phyloP scores from a whole-genome alignment of 2,113 vertebrate genomes.

The Morone saxatilis region DNA sequence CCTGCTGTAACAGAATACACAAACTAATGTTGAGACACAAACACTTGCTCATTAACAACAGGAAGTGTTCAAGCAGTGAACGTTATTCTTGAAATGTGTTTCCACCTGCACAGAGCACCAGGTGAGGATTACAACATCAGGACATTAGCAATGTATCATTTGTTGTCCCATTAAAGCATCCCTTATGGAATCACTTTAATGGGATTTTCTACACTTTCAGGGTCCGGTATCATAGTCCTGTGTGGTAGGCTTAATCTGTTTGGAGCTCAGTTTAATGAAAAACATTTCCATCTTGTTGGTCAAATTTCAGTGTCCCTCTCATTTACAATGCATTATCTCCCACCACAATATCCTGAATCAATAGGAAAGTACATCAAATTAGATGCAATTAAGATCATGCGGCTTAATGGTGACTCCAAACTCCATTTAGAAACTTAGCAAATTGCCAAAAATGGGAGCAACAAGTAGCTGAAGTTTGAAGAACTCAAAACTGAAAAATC shows the following conservation, averaged over 20 bases:
- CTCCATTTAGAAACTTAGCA: background rate
- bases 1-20: background rate
- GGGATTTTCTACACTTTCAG: background rate
- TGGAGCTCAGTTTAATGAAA: background rate
- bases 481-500: background rate
- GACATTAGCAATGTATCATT: slow-evolving; percentile 26
- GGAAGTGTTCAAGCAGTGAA: background rate
- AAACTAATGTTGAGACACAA: background rate
- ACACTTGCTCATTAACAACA: background rate
- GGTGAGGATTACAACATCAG: slow-evolving; percentile 20
- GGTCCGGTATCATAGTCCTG: background rate
- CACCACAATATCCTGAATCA: background rate
- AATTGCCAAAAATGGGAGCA: background rate
- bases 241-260: background rate
- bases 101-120: slow-evolving; percentile 26
- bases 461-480: background rate
- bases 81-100: slow-evolving; percentile 7
- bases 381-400: slow-evolving; percentile 2
- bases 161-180: slow-evolving; percentile 19
- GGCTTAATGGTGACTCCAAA: background rate
- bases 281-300: slow-evolving; percentile 18
- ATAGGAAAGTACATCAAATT: slow-evolving; percentile 8
- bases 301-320: background rate
- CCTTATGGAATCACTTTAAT: background rate
- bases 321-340: background rate